Base-by-base conservation (phyloP, 2,113 vertebrate genomes). In the Procavia capensis region DNA sequence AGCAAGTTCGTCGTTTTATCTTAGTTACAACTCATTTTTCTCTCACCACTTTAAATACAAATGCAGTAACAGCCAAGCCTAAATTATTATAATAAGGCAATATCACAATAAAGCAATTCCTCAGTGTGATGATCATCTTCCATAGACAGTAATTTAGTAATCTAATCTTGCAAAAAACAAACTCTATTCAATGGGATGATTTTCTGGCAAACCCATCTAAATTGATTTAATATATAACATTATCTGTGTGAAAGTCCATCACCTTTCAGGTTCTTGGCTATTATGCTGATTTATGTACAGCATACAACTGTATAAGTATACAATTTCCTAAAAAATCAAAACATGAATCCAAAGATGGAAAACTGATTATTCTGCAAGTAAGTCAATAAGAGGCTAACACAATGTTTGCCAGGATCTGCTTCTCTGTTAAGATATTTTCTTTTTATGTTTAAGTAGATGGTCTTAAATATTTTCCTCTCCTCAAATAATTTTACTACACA, bases 11-110 rank as follows among this genome's bases (percentile, higher is more conserved):
- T 85, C 24, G 68, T 45, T 39, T 66, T 43, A 59, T 27, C 57
- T 81, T 43, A 39, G 64, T 90, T 89, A 13, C 50, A 22, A 82
- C 6, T 94, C 19, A 86, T 70, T 93, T 91, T 72, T 85, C 88
- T 25, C 13, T 64, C 29, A 59, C 25, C 24, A 54, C 14, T 85
- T 92, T 78, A 86, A n/a, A 82, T 20, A 78, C 8, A 78, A 82
- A 85, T 64, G 80, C 6, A 94, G 36, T 88, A 72, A 39, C 13
- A 92, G 54, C 9, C 31, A 82, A 88, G 70, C 6, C 27, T 93
- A 90, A 88, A 88, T 88, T 61, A 92, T 84, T 84, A 90, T 66
- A 97, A 87, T 76, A 90, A 92, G 17, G 16, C 22, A 92, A n/a
- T 85, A 74, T 85, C 17, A 87, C 45, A 95, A 57, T 64, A 95